Evolutionary conservation across 2,113 vertebrate genomes (phyloP).

Genomic region (Larimichthys polyactis): DNA sequence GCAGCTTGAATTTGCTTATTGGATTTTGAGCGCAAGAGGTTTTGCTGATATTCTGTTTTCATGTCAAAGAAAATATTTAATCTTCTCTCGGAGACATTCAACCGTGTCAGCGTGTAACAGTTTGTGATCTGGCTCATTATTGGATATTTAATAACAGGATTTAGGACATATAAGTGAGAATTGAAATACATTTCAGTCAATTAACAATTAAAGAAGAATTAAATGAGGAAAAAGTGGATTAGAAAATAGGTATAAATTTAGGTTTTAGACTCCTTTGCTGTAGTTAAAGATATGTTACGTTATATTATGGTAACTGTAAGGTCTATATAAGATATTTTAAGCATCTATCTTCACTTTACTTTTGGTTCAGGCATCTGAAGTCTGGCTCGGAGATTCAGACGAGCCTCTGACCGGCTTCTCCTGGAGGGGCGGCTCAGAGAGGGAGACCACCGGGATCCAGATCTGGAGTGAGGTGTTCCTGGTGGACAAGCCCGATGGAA

Average conservation of each 20-base stretch:
- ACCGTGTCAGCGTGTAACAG: no score
- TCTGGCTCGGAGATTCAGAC: conserved; percentile 92
- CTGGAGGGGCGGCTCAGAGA: conserved; percentile 96
- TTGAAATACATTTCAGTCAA: no score
- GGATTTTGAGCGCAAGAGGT: neutral
- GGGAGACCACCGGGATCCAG: conserved; percentile 98
- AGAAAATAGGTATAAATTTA: neutral
- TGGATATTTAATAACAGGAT: neutral
- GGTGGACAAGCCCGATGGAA: conserved; percentile 94
- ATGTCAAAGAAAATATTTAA: neutral
- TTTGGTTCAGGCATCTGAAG: conserved; percentile 85
- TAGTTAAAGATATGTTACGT: no score
- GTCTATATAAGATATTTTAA: no score
- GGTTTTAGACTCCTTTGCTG: neutral
- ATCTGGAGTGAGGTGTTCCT: conserved; percentile 98
- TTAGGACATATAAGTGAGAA: neutral
- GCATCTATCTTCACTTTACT: no score
- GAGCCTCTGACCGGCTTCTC: conserved; percentile 97
- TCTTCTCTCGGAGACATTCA: neutral
- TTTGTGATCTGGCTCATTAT: neutral
- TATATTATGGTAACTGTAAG: neutral
- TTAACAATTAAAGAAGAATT: neutral
- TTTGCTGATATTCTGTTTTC: neutral
- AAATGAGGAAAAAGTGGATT: no score
- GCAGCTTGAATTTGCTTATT: neutral